These are phyloP conservation scores for Tinea pellionella DNA, from an alignment of 2,888 invertebrate species.

Conservation along the genomic window DNA sequence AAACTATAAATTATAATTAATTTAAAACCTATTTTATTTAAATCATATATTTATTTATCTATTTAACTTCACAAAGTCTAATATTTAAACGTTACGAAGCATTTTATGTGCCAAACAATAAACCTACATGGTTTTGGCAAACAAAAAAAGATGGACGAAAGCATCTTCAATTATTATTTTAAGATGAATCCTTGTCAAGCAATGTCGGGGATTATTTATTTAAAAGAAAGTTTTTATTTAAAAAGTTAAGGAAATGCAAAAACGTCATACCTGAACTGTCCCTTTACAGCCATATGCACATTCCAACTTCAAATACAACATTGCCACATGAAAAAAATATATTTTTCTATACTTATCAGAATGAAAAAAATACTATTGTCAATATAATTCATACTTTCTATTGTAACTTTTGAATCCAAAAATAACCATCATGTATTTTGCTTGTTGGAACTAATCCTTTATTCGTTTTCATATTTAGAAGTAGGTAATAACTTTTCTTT, in stretches of 20 bases:
- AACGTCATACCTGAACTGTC: slow-evolving; percentile 60
- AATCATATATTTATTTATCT: not conserved
- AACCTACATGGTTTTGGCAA: not conserved
- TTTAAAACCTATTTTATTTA: no score
- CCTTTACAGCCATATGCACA: slow-evolving; percentile 61
- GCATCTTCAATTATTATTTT: slow-evolving; percentile 53
- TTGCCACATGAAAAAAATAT: slow-evolving; percentile 37
- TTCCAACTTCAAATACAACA: slow-evolving; percentile 49
- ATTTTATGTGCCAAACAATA: not conserved
- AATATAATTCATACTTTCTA: slow-evolving; percentile 11
- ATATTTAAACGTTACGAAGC: not conserved
- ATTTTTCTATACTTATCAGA: not conserved
- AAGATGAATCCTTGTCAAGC: slow-evolving; percentile 61
- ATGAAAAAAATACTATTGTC: slow-evolving; percentile 34
- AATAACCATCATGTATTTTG: not conserved
- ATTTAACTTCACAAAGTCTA: not conserved
- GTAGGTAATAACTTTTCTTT: not conserved
- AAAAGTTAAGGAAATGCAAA: slow-evolving; percentile 67
- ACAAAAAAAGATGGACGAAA: slow-evolving; percentile 1
- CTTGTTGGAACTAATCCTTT: slow-evolving; percentile 8
- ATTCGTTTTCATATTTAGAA: not conserved
- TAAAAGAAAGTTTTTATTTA: slow-evolving; percentile 70
- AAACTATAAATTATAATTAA: no score
- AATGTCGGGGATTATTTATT: slow-evolving; percentile 64
- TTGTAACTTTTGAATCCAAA: not conserved